phyloP scores from a whole-genome alignment of 2,113 vertebrate species.

The Spermophilus dauricus region DNA sequence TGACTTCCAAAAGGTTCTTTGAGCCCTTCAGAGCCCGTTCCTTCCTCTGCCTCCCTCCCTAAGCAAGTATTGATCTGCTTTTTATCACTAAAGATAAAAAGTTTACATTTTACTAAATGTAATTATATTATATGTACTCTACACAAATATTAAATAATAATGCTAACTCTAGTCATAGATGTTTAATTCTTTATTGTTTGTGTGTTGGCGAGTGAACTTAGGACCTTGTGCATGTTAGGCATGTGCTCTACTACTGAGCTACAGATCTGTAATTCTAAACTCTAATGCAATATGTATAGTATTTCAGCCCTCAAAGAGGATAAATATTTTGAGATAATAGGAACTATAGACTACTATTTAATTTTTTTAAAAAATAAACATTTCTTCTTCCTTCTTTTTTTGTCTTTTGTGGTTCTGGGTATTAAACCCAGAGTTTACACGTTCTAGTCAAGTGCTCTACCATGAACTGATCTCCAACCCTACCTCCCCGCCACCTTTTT shows the following conservation, averaged over 20 bases:
- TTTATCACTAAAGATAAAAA: not conserved
- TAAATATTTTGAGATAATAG: not conserved
- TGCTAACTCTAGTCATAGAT: not conserved
- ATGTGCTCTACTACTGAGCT: too few species aligned
- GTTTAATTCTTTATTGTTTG: too few species aligned
- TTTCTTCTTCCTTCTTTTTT: not conserved
- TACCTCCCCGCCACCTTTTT: too few species aligned
- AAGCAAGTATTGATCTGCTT: not conserved
- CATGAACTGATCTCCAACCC: too few species aligned
- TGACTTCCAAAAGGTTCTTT: not conserved
- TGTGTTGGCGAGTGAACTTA: not conserved
- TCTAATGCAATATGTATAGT: not conserved
- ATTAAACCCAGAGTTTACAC: too few species aligned
- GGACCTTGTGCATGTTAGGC: not conserved
- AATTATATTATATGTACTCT: not conserved
- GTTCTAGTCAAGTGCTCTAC: too few species aligned
- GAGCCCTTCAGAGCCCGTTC: not conserved
- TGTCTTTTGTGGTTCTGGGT: not conserved
- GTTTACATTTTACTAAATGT: not conserved
- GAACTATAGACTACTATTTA: not conserved
- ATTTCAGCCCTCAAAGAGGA: not conserved
- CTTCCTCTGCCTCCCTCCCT: not conserved
- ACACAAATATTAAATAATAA: conserved; percentile 9
- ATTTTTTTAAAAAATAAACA: not conserved
- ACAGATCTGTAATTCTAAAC: not conserved